These are phyloP conservation scores for Euborellia annulipes DNA, from an alignment of 1,140 invertebrate genomes.

Conservation along the genomic window DNA sequence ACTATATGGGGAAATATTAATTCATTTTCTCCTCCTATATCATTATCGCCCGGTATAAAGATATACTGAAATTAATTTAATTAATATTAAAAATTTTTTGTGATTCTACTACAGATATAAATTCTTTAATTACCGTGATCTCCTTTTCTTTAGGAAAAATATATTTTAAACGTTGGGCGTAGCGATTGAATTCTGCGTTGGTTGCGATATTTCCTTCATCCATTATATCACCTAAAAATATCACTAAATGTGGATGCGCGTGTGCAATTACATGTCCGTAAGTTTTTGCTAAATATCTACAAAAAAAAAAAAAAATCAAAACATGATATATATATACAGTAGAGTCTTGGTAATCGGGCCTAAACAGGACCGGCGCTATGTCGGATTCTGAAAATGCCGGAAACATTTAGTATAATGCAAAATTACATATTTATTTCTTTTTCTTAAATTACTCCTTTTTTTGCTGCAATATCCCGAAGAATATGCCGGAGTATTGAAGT, in stretches of 20 bases:
- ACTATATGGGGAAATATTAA: slow-evolving; percentile 52
- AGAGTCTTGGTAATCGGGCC: no score
- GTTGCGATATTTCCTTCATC: slow-evolving; percentile 76
- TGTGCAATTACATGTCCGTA: slow-evolving; percentile 53
- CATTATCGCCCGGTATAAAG: slow-evolving; percentile 85
- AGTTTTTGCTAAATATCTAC: slow-evolving; percentile 62
- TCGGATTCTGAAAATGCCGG: no score
- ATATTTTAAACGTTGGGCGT: slow-evolving; percentile 47
- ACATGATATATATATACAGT: no score
- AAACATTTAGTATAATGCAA: no score
- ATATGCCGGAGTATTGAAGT: no score
- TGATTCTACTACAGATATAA: slow-evolving; percentile 3
- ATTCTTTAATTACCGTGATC: slow-evolving; percentile 30
- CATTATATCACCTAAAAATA: slow-evolving; percentile 82
- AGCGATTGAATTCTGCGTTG: slow-evolving; percentile 46
- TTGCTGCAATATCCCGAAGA: no score
- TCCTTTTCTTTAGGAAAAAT: slow-evolving; percentile 47
- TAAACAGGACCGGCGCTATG: no score
- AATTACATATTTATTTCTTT: no score
- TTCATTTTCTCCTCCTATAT: slow-evolving; percentile 84
- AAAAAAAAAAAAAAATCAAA: slow-evolving; percentile 20
- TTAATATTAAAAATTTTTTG: slow-evolving; percentile 4
- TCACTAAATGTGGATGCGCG: slow-evolving; percentile 67
- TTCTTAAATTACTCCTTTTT: no score
- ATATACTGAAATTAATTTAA: slow-evolving; percentile 41